phyloP scores from a whole-genome alignment of 2,797 vertebrate species.

The Mycteria americana region DNA sequence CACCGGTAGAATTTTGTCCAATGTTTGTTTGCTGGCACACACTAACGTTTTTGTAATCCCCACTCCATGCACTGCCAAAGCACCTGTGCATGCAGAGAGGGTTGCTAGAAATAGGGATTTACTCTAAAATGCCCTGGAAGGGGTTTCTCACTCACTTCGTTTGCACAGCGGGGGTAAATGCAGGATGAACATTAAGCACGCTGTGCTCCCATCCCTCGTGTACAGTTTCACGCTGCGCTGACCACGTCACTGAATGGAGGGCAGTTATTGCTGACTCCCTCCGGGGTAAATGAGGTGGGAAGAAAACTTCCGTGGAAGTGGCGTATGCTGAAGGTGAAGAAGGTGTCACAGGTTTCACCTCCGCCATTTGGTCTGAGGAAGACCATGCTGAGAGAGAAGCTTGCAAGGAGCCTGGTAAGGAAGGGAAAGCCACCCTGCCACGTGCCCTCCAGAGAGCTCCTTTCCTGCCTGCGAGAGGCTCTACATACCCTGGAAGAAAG shows the following conservation, averaged over 20 bases:
- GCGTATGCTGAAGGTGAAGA: not conserved
- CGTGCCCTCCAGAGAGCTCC: not conserved
- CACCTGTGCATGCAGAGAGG: not conserved
- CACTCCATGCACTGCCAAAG: not conserved
- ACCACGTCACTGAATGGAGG: not conserved
- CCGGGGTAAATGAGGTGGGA: not conserved
- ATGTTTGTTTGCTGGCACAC: not conserved
- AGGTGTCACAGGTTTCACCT: rapidly evolving
- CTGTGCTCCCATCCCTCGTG: not conserved
- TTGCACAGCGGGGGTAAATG: not conserved
- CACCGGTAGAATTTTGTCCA: not conserved
- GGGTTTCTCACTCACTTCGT: rapidly evolving
- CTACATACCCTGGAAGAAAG: not conserved
- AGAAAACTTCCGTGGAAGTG: not conserved
- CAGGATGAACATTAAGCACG: not conserved
- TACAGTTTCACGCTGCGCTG: not conserved
- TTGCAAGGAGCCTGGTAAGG: not conserved
- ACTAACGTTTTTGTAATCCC: not conserved
- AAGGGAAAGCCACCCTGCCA: not conserved
- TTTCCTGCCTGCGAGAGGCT: not conserved
- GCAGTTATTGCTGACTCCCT: not conserved
- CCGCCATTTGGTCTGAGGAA: not conserved
- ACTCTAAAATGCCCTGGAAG: not conserved
- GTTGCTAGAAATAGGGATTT: not conserved
- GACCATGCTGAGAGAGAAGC: not conserved